phyloP scores from a whole-genome alignment of 2,888 invertebrate species.

The Cremastinae sp. region DNA sequence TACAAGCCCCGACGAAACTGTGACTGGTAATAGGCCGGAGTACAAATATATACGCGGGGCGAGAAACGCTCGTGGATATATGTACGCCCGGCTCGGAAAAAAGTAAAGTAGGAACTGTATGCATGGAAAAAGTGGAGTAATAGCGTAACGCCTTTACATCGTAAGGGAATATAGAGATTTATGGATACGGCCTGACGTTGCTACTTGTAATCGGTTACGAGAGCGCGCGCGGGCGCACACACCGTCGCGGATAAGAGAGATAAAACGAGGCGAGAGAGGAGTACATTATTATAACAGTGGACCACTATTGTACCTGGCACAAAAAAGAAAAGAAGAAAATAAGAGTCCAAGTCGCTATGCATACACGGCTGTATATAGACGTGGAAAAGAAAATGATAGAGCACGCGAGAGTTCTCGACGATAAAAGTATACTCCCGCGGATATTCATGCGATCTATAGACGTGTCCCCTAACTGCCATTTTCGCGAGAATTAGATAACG shows the following conservation, averaged over 20 bases:
- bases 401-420: conserved; percentile 24
- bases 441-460: background rate
- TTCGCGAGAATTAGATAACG: too few species aligned
- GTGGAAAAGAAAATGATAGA: conserved; percentile 31
- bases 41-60: background rate
- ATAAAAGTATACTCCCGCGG: conserved; percentile 4
- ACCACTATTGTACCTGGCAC: conserved; percentile 28
- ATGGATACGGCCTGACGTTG: conserved; percentile 65
- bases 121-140: conserved; percentile 50
- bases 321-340: conserved; percentile 42
- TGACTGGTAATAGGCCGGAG: conserved; percentile 18
- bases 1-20: conserved; percentile 18
- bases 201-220: conserved; percentile 70
- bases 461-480: background rate
- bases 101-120: conserved; percentile 39
- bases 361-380: conserved; percentile 8
- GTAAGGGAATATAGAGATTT: conserved; percentile 64
- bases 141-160: conserved; percentile 67
- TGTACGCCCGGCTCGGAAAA: background rate
- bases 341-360: conserved; percentile 29
- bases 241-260: conserved; percentile 60
- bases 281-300: conserved; percentile 47
- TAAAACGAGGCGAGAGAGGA: conserved; percentile 46
- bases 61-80: background rate
- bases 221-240: conserved; percentile 34